These are phyloP conservation scores for Drosophila nigrodunni DNA, from an alignment of 1,140 invertebrate species.

Conservation along the genomic window DNA sequence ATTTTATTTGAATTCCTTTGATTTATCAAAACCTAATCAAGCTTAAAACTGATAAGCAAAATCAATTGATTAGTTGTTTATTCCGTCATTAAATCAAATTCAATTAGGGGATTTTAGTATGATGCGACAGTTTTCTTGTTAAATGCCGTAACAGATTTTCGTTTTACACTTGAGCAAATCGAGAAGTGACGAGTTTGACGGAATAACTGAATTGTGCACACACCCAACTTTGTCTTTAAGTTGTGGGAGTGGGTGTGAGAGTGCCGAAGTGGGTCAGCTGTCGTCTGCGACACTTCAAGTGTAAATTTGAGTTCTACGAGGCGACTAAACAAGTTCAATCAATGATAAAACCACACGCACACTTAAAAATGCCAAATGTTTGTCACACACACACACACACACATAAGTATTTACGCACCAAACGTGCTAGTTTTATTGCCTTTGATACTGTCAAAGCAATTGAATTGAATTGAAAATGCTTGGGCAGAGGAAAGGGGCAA, in stretches of 20 bases:
- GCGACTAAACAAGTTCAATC: constrained; percentile 69
- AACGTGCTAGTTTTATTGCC: constrained; percentile 50
- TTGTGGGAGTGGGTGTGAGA: too few relatives aligned
- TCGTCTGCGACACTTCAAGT: constrained; percentile 68
- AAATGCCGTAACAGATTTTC: constrained; percentile 13
- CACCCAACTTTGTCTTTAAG: constrained; percentile 1
- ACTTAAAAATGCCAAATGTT: constrained; percentile 34
- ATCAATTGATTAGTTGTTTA: constrained; percentile 29
- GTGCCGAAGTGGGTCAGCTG: constrained; percentile 29
- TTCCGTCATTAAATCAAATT: constrained; percentile 26
- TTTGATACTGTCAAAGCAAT: constrained; percentile 59
- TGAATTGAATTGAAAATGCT: constrained; percentile 63
- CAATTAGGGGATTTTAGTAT: background rate
- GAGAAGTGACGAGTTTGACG: constrained; percentile 11
- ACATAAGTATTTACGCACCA: background rate
- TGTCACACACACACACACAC: constrained; percentile 33
- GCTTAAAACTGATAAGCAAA: constrained; percentile 9
- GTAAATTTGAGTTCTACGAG: constrained; percentile 72
- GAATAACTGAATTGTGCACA: background rate
- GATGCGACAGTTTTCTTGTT: constrained; percentile 9
- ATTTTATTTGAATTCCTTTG: background rate
- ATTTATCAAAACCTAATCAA: background rate
- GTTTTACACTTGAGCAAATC: constrained; percentile 52
- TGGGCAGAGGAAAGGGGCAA: constrained; percentile 19
- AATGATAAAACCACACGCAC: constrained; percentile 69